Percentiles rank a stretch among this genome's conserved stretches.
Conservation (phyloP, 2,888 invertebrate species). For the Oithona nana region DNA sequence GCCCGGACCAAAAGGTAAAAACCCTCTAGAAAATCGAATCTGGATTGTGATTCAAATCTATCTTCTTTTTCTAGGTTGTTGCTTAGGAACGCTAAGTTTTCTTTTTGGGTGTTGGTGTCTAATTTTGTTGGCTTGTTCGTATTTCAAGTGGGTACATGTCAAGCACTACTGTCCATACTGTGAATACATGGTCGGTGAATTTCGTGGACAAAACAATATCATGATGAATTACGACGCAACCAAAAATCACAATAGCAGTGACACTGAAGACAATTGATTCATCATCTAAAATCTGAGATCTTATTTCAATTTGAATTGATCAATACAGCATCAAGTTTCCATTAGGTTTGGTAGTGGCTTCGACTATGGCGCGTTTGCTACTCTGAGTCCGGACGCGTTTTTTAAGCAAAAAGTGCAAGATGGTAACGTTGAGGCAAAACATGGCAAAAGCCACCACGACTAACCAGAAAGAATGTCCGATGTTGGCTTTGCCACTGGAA, state of each 20-base stretch:
- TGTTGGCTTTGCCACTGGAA: conserved; percentile 54
- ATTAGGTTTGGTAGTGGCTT: neutral
- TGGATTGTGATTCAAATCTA: too few species aligned
- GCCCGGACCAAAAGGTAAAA: neutral
- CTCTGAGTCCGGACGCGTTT: neutral
- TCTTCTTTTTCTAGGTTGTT: too few species aligned
- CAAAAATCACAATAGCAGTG: too few species aligned
- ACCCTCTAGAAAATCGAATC: too few species aligned
- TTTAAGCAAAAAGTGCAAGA: neutral
- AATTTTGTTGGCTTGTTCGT: neutral
- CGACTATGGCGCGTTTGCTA: neutral
- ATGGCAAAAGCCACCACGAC: conserved; percentile 19
- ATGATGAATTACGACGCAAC: neutral
- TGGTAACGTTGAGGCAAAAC: conserved; percentile 3
- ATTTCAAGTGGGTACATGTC: neutral
- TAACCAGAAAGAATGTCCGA: conserved; percentile 74
- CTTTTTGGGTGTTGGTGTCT: neutral
- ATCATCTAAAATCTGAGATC: too few species aligned
- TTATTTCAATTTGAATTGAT: neutral
- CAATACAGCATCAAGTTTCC: conserved; percentile 14
- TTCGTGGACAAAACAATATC: neutral
- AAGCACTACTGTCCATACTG: neutral
- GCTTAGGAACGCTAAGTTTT: too few species aligned
- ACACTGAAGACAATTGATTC: too few species aligned
- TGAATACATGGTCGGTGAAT: neutral